Percentiles rank a stretch among this genome's conserved stretches.
phyloP scores from a whole-genome alignment of 2,888 invertebrate genomes.

The Archaeoteleia sp. region DNA sequence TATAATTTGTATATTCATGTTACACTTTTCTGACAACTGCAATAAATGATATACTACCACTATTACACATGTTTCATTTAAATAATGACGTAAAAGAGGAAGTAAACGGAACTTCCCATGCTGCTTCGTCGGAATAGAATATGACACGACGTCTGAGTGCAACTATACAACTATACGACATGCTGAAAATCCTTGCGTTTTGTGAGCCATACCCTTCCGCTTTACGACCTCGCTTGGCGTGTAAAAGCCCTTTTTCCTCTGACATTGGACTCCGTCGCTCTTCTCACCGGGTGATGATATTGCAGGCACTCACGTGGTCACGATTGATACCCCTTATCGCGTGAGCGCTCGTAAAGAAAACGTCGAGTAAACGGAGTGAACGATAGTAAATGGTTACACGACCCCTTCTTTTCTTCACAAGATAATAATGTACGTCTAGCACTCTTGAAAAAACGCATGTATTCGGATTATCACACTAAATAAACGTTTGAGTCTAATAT shows the following conservation, averaged over 20 bases:
- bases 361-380: slow-evolving; percentile 31
- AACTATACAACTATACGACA: slow-evolving; percentile 1
- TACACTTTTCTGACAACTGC: too few species aligned
- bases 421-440: too few species aligned
- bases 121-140: too few species aligned
- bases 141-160: too few species aligned
- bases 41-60: too few species aligned
- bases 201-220: slow-evolving; percentile 21
- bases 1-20: too few species aligned
- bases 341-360: slow-evolving; percentile 29
- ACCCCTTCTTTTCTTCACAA: slow-evolving; percentile 19
- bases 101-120: too few species aligned
- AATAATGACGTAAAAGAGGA: too few species aligned
- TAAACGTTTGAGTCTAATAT: too few species aligned
- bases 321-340: slow-evolving; percentile 39
- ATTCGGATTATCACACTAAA: too few species aligned
- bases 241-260: slow-evolving; percentile 20
- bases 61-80: too few species aligned
- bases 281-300: slow-evolving; percentile 29
- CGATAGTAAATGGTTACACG: slow-evolving; percentile 24
- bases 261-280: slow-evolving; percentile 34
- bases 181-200: slow-evolving; percentile 10
- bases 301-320: slow-evolving; percentile 38
- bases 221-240: slow-evolving; percentile 19
- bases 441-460: too few species aligned